Evolutionary conservation across 2,113 vertebrate species (phyloP).

Genomic region (Macrotus californicus): DNA sequence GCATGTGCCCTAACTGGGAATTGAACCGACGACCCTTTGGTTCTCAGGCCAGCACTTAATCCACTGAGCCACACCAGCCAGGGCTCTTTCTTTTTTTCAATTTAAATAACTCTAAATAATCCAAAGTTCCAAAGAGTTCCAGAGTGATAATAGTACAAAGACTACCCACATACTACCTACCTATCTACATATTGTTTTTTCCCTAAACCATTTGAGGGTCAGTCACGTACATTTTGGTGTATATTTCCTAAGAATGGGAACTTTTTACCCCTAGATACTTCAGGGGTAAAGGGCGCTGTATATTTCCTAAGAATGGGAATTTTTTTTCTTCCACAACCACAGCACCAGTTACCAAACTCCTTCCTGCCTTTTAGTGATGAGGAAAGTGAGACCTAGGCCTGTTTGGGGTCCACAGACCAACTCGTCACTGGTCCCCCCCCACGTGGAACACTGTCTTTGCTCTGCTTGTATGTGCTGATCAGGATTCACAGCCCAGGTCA

Average conservation of each 20-base stretch:
- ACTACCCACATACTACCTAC: background rate
- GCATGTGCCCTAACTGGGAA: too few species aligned
- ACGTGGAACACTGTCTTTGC: background rate
- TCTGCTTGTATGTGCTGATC: background rate
- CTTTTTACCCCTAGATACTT: background rate
- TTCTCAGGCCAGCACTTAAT: too few species aligned
- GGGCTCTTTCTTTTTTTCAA: too few species aligned
- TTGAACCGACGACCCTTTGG: too few species aligned
- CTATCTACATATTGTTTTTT: background rate
- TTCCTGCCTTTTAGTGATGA: background rate
- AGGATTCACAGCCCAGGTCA: background rate
- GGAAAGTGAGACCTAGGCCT: background rate
- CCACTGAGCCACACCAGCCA: too few species aligned
- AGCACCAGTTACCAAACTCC: background rate
- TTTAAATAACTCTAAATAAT: background rate
- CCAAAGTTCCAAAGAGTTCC: background rate
- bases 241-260: too few species aligned
- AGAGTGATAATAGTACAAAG: background rate
- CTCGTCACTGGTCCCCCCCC: background rate
- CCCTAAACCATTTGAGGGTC: background rate
- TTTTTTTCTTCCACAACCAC: background rate
- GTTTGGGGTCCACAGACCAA: background rate
- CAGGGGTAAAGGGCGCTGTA: background rate
- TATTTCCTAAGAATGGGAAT: background rate
- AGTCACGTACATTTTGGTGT: background rate